Conservation (phyloP, 2,113 vertebrate species). For the Petromus typicus region DNA sequence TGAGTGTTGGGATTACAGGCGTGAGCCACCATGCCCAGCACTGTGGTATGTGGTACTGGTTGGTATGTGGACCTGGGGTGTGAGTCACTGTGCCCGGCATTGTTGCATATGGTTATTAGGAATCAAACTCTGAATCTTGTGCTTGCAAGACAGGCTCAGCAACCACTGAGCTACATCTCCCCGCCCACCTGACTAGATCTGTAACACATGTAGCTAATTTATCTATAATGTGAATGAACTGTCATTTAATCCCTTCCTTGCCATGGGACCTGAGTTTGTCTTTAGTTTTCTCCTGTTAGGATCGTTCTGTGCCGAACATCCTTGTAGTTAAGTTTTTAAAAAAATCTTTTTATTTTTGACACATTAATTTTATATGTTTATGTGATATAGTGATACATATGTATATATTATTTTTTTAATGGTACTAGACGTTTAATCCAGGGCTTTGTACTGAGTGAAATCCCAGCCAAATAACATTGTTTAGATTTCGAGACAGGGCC, state of each 20-base stretch:
- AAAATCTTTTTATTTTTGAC: background rate
- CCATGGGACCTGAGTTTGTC: background rate
- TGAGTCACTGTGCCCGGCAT: no score
- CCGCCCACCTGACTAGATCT: no score
- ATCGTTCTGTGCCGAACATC: background rate
- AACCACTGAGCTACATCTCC: no score
- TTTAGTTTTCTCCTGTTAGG: slow-evolving; percentile 6
- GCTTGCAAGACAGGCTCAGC: no score
- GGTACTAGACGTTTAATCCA: background rate
- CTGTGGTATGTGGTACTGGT: no score
- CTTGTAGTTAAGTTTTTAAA: background rate
- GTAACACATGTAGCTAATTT: background rate
- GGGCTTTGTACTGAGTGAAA: background rate
- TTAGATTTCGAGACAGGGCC: background rate
- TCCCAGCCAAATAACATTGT: background rate
- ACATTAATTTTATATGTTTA: background rate
- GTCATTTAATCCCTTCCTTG: background rate
- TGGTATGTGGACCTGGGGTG: no score
- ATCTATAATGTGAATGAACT: background rate
- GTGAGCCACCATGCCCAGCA: no score
- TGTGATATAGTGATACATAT: background rate
- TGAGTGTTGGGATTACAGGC: no score
- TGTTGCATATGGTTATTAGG: no score
- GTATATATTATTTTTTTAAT: background rate
- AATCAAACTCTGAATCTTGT: no score